Base-by-base conservation (phyloP, 2,888 invertebrate species). In the Melanargia galathea region DNA sequence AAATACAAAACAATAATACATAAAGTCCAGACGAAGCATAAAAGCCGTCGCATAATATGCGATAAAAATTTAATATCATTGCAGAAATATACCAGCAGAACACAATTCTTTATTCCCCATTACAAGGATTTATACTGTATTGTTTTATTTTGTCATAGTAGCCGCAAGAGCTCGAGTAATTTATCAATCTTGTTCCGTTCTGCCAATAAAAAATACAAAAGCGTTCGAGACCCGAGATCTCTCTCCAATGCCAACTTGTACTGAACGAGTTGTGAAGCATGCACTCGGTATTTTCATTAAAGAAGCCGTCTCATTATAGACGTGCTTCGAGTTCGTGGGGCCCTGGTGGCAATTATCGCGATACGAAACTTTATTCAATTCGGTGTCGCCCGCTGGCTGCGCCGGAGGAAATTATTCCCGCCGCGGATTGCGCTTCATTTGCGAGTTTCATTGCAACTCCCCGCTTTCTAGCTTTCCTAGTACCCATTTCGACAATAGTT, bases 221-320 rank as follows among this genome's bases (percentile, higher is more conserved):
- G 59, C 57, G 61, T 61, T 66, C 63, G 60, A 62, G 61, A 63
- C 60, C n/a, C 62, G 64, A 59, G 70, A 64, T 65, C 65, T 59
- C 66, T 68, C 71, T 71, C 66, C 67, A 75, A 72, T 73, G 72
- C 71, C 72, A 72, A 73, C 73, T 73, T 70, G 71, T 73, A 71
- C 72, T 68, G 71, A 65, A 77, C 77, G 76, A 79, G 76, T 70
- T 69, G 76, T 76, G 77, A 76, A 78, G 73, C 73, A 77, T 79
- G 81, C 80, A 71, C 79, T 79, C 76, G 83, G 86, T 80, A 87
- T 88, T 86, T 87, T 84, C 84, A 88, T 87, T 90, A 88, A 85
- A 87, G 87, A 82, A 84, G 84, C 84, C 83, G 84, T 85, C 85
- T 87, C 89, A 88, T 87, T 89, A 87, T 81, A 84, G 84, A 83